A percentile compares a stretch with the other conserved stretches of the same genome.
Conservation (phyloP, 1,140 invertebrate genomes). For the Trypoxylus dichotomus region DNA sequence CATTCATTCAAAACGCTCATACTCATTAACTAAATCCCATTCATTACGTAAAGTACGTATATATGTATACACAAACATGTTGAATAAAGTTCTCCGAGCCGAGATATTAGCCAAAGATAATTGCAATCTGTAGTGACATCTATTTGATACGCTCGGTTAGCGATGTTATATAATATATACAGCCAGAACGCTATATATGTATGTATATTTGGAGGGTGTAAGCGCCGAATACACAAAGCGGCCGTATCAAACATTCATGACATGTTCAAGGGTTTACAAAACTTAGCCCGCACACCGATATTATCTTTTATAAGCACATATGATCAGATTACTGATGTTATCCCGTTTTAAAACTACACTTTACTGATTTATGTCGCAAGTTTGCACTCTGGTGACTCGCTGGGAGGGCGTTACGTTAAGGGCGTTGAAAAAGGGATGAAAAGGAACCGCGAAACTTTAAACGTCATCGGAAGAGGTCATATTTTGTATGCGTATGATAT, state of each 20-base stretch:
- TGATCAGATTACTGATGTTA: slow-evolving; percentile 30
- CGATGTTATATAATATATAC: background rate
- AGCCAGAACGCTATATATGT: background rate
- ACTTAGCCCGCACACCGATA: slow-evolving; percentile 22
- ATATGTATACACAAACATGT: background rate
- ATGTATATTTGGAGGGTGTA: background rate
- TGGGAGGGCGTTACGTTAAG: background rate
- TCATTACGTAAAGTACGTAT: background rate
- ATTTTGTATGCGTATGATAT: slow-evolving; percentile 11
- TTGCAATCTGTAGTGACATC: slow-evolving; percentile 28
- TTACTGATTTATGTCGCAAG: slow-evolving; percentile 27
- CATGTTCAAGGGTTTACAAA: slow-evolving; percentile 30
- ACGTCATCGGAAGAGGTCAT: slow-evolving; percentile 1
- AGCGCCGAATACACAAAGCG: slow-evolving; percentile 26
- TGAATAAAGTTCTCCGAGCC: background rate
- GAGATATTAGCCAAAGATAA: slow-evolving; percentile 26
- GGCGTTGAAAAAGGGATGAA: background rate
- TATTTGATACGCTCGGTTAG: slow-evolving; percentile 8
- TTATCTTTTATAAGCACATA: slow-evolving; percentile 31
- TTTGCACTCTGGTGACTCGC: slow-evolving; percentile 12
- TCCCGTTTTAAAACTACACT: slow-evolving; percentile 29
- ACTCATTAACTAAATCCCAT: background rate
- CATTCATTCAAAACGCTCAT: background rate
- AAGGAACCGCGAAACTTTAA: background rate
- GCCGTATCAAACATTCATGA: slow-evolving; percentile 26